Evolutionary conservation across 2,113 vertebrate species (phyloP).

Genomic region (Piprites chloris): DNA sequence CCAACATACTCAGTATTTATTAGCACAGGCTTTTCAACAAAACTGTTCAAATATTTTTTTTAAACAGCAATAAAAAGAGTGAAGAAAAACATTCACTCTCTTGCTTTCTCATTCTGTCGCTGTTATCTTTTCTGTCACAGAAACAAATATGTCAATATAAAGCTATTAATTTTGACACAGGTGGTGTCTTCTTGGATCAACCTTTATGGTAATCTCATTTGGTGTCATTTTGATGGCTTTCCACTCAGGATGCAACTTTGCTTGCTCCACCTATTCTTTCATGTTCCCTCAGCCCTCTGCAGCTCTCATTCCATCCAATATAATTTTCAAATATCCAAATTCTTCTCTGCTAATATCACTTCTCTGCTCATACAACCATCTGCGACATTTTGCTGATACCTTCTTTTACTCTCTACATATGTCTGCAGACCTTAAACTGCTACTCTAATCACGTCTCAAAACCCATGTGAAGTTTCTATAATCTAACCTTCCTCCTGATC

Average conservation of each 20-base stretch:
- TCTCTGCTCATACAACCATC: neutral
- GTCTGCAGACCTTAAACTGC: neutral
- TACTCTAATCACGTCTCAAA: neutral
- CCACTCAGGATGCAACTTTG: neutral
- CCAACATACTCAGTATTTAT: neutral
- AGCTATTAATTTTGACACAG: neutral
- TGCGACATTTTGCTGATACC: neutral
- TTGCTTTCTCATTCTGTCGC: neutral
- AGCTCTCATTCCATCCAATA: neutral
- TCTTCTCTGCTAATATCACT: neutral
- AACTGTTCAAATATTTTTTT: neutral
- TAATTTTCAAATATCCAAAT: neutral
- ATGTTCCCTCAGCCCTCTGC: neutral
- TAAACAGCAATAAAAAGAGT: neutral
- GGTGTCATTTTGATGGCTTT: neutral
- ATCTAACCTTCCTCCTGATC: neutral
- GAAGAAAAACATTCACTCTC: neutral
- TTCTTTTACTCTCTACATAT: neutral
- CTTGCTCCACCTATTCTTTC: neutral
- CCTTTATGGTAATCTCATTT: neutral
- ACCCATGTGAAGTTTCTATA: neutral
- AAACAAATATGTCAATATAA: neutral
- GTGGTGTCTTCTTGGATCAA: neutral
- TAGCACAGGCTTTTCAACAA: neutral
- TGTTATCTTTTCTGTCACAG: neutral